Evolutionary conservation across 2,797 vertebrate genomes (phyloP), one percentile per base, ranked within the genome.

Genomic region (Onychomys arenicola): DNA sequence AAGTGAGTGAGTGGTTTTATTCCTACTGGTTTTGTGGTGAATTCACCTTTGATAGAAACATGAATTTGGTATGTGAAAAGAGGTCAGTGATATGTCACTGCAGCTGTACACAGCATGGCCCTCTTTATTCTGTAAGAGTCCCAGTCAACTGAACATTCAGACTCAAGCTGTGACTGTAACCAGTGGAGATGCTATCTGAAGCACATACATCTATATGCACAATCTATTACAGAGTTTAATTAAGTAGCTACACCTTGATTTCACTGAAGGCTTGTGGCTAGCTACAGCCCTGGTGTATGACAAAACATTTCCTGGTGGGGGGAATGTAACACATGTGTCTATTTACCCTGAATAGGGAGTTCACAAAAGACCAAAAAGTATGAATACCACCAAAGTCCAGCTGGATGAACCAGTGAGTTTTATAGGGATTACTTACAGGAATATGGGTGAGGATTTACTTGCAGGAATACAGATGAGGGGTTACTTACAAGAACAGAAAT

Each of bases 151-250:
- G 98, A 78, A 96, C 97, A 98, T 99, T 98, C 98, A 98, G 98
- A 98, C 99, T 99, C 97, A 99, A 98, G 98, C 98, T 97, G 98
- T 98, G 99, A 98, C 98, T 99, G 98, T 99, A 99, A 99, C 98
- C 99, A 98, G 99, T 98, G 99, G 98, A 98, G 98, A 98, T 98
- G 98, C 98, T 98, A 98, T 98, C 98, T 99, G 98, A 99, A 98
- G 99, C 98, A 99, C 99, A 99, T 99, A 99, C 99, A 99, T 99
- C 37, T 43, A 43, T 61, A 16, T 1, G 37, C 10, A 63, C 8
- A 63, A 11, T 43, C 57, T 29, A 29, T 63, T 29, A 43, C 37
- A 63, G 81, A 61, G 2, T 99, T 98, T 98, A 98, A 98, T 99
- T 98, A 98, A 99, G 99, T 98, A 98, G 94, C 98, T 97, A 95